Evolutionary conservation across 2,797 vertebrate species (phyloP).

Genomic region (Notoglanidium macrostoma): DNA sequence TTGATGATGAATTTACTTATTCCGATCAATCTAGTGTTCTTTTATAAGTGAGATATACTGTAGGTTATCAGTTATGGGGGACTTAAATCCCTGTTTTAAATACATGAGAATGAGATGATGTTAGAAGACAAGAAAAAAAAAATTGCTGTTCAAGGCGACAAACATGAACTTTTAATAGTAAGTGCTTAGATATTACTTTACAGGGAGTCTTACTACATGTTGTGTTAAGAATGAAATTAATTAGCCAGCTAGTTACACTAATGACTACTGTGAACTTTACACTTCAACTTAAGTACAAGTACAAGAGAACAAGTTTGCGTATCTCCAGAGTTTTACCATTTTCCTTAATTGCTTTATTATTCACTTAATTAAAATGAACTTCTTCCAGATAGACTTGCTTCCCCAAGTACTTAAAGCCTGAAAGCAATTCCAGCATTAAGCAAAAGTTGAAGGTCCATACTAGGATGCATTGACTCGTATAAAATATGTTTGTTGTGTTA

Average conservation of each 20-base stretch:
- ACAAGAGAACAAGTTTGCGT: constrained; percentile 18
- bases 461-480: not conserved
- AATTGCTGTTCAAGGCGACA: not conserved
- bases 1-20: not conserved
- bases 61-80: not conserved
- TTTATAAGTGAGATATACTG: not conserved
- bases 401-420: not conserved
- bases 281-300: constrained; percentile 18
- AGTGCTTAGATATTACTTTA: constrained; percentile 15
- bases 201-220: constrained; percentile 25
- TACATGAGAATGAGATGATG: not conserved
- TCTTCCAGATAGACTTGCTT: constrained; percentile 26
- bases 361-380: constrained; percentile 27
- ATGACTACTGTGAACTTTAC: constrained; percentile 34
- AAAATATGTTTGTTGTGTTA: constrained; percentile 55
- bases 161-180: constrained; percentile 15
- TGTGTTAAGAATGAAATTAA: constrained; percentile 27
- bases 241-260: constrained; percentile 34
- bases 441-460: constrained; percentile 10
- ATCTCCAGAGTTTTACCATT: constrained; percentile 29
- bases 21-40: not conserved
- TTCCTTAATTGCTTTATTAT: constrained; percentile 29
- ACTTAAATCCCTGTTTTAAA: not conserved
- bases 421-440: constrained; percentile 9
- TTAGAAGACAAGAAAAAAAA: not conserved